Percentiles rank a stretch among this genome's conserved stretches.
Conservation (phyloP, 2,113 vertebrate genomes). For the Nannobrachium achirus region DNA sequence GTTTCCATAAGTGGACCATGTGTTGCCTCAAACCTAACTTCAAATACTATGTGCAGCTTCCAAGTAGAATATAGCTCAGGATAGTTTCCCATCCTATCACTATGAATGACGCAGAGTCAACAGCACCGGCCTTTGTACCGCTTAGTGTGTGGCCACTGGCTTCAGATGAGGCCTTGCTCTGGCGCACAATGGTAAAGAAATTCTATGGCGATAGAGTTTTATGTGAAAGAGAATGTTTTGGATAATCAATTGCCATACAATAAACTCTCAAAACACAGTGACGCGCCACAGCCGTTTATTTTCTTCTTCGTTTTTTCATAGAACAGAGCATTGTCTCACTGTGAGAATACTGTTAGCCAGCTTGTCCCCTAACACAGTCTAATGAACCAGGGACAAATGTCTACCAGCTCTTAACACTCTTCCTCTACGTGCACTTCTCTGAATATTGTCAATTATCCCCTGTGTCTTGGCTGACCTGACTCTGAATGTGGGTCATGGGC, state of each 20-base stretch:
- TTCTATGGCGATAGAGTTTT: no score
- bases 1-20: no score
- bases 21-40: no score
- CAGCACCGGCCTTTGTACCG: no score
- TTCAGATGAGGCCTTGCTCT: no score
- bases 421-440: slow-evolving; percentile 73
- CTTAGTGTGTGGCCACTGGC: no score
- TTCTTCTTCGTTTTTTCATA: slow-evolving; percentile 39
- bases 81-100: no score
- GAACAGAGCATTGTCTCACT: slow-evolving; percentile 60
- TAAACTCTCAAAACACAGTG: slow-evolving; percentile 33
- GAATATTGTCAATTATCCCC: slow-evolving; percentile 75
- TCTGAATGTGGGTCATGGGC: slow-evolving; percentile 78
- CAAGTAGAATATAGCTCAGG: no score
- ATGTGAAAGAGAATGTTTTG: no score
- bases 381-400: slow-evolving; percentile 76
- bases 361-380: slow-evolving; percentile 75
- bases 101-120: no score
- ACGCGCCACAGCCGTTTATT: slow-evolving; percentile 39
- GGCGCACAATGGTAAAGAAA: no score
- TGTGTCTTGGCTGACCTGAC: slow-evolving; percentile 72
- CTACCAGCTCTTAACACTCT: slow-evolving; percentile 69
- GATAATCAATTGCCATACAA: neutral
- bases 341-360: slow-evolving; percentile 67
- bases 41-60: no score